Percentiles rank a stretch among this genome's conserved stretches.
Conservation (phyloP, 2,888 invertebrate species). For the Mesorhabditis belari region DNA sequence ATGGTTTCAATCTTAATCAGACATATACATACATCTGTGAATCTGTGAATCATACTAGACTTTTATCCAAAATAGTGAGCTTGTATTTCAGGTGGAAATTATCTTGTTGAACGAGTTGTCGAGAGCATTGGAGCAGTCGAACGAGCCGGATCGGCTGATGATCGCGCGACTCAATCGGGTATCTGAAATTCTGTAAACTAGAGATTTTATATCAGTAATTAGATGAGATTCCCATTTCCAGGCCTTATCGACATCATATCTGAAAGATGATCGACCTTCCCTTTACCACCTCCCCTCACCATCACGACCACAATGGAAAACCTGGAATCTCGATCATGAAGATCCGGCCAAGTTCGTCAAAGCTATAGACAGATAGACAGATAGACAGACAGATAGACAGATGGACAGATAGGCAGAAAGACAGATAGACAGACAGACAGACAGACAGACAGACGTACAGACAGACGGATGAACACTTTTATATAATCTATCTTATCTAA, state of each 20-base stretch:
- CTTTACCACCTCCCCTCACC: constrained; percentile 38
- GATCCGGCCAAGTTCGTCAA: constrained; percentile 19
- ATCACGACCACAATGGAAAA: constrained; percentile 34
- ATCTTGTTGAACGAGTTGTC: constrained; percentile 31
- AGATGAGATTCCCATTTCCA: background rate
- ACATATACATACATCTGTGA: no score
- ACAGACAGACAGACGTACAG: no score
- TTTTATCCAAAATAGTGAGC: no score
- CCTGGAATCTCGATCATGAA: constrained; percentile 31
- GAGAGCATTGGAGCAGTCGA: constrained; percentile 24
- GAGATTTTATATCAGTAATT: background rate
- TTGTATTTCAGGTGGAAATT: constrained; percentile 23
- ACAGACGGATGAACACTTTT: no score
- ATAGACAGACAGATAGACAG: no score
- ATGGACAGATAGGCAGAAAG: no score
- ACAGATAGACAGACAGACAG: no score
- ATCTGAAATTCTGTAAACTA: no score
- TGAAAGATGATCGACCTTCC: constrained; percentile 23
- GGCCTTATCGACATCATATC: constrained; percentile 20
- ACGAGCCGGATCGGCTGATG: constrained; percentile 31
- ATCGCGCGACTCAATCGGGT: constrained; percentile 29
- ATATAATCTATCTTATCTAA: no score
- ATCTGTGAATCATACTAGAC: no score
- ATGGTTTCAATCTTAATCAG: no score
- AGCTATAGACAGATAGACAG: no score